phyloP scores from a whole-genome alignment of 2,113 vertebrate genomes.

The Ictalurus punctatus region DNA sequence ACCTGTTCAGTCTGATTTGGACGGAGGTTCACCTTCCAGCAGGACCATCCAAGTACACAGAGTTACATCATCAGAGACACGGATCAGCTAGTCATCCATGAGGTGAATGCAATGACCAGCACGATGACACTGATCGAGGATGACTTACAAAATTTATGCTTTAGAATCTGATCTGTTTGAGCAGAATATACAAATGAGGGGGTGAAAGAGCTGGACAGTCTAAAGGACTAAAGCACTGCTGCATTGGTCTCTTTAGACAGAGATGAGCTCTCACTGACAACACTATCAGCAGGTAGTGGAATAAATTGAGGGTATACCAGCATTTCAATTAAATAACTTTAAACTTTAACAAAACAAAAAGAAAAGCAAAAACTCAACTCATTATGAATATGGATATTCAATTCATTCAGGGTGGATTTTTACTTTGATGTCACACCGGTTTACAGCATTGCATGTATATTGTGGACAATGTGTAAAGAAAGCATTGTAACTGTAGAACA shows the following conservation, averaged over 20 bases:
- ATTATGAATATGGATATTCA: neutral
- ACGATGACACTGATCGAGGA: neutral
- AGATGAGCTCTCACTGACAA: neutral
- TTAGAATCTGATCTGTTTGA: neutral
- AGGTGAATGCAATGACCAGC: neutral
- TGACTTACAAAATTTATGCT: neutral
- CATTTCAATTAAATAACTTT: neutral
- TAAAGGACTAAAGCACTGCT: neutral
- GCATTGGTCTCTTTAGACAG: neutral
- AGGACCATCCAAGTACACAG: neutral
- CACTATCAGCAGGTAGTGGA: neutral
- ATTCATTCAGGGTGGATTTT: neutral
- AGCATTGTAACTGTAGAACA: neutral
- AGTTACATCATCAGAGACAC: neutral
- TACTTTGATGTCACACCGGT: too few relatives aligned
- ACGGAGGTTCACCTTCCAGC: too few relatives aligned
- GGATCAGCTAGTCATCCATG: neutral
- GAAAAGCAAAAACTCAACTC: neutral
- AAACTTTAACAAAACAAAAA: too few relatives aligned
- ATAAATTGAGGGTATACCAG: neutral
- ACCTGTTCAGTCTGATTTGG: too few relatives aligned
- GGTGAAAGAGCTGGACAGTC: neutral
- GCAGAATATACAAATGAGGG: neutral
- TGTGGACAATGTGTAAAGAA: neutral
- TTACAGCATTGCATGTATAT: neutral